Evolutionary conservation across 1,140 invertebrate species (phyloP), one percentile per base, ranked within the genome.

Genomic region (Cheumatopsyche charites): DNA sequence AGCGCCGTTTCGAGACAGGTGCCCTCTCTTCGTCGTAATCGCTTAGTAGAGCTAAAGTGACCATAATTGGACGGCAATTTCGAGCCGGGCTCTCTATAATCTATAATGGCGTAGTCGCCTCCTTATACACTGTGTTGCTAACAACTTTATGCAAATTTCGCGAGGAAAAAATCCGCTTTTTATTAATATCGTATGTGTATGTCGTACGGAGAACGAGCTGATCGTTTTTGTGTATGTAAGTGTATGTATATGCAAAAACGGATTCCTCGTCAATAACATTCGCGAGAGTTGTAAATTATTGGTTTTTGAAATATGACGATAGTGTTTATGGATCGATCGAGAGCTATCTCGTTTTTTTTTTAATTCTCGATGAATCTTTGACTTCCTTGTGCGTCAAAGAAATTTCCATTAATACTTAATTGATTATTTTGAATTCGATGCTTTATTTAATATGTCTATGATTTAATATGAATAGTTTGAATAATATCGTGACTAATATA

Each of bases 51-150:
- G 25, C 55, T 26, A 26, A 58, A 58, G 55, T 58, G 55, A 58
- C 55, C 55, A 58, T 58, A 58, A 58, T 58, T 58, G 55, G 55
- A 58, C 21, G 55, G 55, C 55, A 58, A 58, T 58, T 52, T 58
- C 23, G 17, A 11, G 21, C 17, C 55, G 21, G 55, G 55, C 55
- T 58, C 47, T 52, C 55, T 58, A 58, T 58, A 58, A 58, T 58
- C 55, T 58, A 58, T 58, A 58, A 58, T 58, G 55, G 11, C 55
- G 55, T 58, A 36, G 29, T 36, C 29, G 29, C 29, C 29, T 23
- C 55, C 55, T 19, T 58, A 17, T 52, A 17, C 23, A 58, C 55
- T 9, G 11, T 12, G 19, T 58, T 26, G 55, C 55, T 23, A 58
- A 58, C 55, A 58, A 58, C 55, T 58, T 58, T 58, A 58, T 58